Percentiles rank a stretch among this genome's conserved stretches.
Evolutionary conservation across 1,140 invertebrate genomes (phyloP).

Genomic region (Coelopa frigida): DNA sequence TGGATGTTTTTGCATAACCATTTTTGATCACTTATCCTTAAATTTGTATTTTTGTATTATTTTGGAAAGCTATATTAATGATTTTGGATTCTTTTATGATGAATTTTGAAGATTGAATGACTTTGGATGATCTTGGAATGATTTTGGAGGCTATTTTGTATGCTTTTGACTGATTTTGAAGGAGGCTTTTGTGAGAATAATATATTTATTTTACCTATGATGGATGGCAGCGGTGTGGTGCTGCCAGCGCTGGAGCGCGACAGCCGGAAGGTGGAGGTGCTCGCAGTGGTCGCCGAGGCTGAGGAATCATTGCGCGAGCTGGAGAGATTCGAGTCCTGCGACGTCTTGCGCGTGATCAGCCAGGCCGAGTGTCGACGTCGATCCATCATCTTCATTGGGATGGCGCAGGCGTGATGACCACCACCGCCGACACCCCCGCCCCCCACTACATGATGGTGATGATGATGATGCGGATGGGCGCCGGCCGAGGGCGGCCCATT

Average conservation of each 20-base stretch:
- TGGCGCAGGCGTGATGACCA: slow-evolving; percentile 56
- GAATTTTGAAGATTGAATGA: too few species aligned
- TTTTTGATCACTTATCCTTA: too few species aligned
- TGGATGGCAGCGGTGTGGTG: slow-evolving; percentile 41
- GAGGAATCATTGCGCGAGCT: slow-evolving; percentile 83
- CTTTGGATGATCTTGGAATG: too few species aligned
- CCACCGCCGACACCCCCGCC: too few species aligned
- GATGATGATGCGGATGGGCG: slow-evolving; percentile 14
- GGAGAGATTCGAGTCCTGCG: slow-evolving; percentile 81
- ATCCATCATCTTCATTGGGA: slow-evolving; percentile 67
- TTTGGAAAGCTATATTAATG: too few species aligned
- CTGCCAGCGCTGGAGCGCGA: slow-evolving; percentile 66
- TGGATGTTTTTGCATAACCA: too few species aligned
- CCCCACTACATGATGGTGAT: too few species aligned
- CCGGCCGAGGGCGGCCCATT: slow-evolving; percentile 56
- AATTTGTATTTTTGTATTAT: too few species aligned
- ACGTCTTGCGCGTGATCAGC: slow-evolving; percentile 80
- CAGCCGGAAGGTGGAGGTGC: slow-evolving; percentile 76
- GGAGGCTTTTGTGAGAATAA: too few species aligned
- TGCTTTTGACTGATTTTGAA: too few species aligned
- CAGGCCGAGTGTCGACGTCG: slow-evolving; percentile 74
- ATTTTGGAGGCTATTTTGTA: too few species aligned
- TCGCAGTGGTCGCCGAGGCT: slow-evolving; percentile 71
- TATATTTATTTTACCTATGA: slow-evolving; percentile 28
- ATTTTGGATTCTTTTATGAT: too few species aligned